Base-by-base conservation (phyloP, 53 echinoderm and acorn worm genomes). In the Apostichopus leukothele region DNA sequence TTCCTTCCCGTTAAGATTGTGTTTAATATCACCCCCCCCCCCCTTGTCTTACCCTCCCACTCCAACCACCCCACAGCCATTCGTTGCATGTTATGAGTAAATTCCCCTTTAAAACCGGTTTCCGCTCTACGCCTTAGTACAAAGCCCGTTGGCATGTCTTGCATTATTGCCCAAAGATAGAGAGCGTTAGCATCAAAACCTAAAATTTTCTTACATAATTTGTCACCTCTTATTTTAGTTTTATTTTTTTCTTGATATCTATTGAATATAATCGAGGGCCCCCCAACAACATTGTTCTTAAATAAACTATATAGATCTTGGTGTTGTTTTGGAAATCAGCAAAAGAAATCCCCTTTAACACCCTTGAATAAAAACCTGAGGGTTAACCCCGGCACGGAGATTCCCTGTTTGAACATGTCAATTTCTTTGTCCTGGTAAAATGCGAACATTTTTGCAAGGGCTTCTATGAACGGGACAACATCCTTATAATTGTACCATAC, bases 151-250 rank as follows among this genome's bases (percentile, higher is more conserved):
- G 93, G 93, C 95, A 94, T 93, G 1, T 89, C 51, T 53, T 93
- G 90, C 93, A 91, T 91, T n/a, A 91, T 61, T 5, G 90, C 88
- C 76, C 84, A 88, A 11, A 91, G 87, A 18, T 92, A 94, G 11
- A 94, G 71, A 2, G 94, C 92, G 61, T 94, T 94, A 14, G 90
- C 94, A 77, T 94, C 92, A 22, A 78, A 94, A 5, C 89, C 90
- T 5, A 94, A 60, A 8, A 92, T 81, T n/a, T 94, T 89, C 18
- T 90, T 5, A 76, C 92, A 94, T 52, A 19, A n/a, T 76, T 92
- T 92, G 1, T 89, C 88, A 13, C 89, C 89, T 26, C 92, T 52
- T 18, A 92, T 92, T 11, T 52, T 63, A 5, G 94, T 94, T 10
- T 60, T 76, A 11, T 19, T 71, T 16, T 73, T 76, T 87, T 92